phyloP scores from a whole-genome alignment of 2,113 vertebrate genomes.

The Ochotona princeps region DNA sequence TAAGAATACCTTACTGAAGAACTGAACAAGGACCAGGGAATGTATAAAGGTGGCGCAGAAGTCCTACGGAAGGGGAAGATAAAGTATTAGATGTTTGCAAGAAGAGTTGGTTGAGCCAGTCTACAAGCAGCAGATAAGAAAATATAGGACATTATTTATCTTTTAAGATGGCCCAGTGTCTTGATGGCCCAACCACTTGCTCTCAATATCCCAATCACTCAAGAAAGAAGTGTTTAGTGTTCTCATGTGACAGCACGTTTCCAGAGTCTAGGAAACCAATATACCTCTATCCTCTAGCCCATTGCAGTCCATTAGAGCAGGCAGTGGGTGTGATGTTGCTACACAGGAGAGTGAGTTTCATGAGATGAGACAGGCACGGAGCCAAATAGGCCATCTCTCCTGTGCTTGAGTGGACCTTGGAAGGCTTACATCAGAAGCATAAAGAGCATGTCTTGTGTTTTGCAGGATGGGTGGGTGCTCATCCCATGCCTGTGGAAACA shows the following conservation, averaged over 20 bases:
- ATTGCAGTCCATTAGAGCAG: background rate
- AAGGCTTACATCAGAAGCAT: background rate
- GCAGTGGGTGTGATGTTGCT: background rate
- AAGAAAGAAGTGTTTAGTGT: background rate
- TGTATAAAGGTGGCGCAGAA: background rate
- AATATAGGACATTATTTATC: constrained; percentile 32
- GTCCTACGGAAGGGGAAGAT: constrained; percentile 26
- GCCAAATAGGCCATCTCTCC: background rate
- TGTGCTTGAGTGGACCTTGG: background rate
- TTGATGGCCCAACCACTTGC: background rate
- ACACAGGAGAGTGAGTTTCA: background rate
- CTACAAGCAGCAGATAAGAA: constrained; percentile 25
- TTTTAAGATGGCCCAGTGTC: constrained; percentile 35
- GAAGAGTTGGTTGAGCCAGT: constrained; percentile 51
- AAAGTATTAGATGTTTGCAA: background rate
- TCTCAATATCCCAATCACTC: background rate
- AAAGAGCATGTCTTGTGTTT: background rate
- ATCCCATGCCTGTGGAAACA: background rate
- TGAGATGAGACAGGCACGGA: background rate
- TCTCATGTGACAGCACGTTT: background rate
- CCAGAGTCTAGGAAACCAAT: background rate
- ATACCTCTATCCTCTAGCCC: background rate
- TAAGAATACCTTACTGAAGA: constrained; percentile 64
- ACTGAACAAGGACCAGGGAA: constrained; percentile 13
- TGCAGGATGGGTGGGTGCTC: background rate